A percentile compares a stretch with the other conserved stretches of the same genome.
Evolutionary conservation across 37 sponge, comb jelly and placozoan genomes (phyloP).

Genomic region (Oscarella lobularis): DNA sequence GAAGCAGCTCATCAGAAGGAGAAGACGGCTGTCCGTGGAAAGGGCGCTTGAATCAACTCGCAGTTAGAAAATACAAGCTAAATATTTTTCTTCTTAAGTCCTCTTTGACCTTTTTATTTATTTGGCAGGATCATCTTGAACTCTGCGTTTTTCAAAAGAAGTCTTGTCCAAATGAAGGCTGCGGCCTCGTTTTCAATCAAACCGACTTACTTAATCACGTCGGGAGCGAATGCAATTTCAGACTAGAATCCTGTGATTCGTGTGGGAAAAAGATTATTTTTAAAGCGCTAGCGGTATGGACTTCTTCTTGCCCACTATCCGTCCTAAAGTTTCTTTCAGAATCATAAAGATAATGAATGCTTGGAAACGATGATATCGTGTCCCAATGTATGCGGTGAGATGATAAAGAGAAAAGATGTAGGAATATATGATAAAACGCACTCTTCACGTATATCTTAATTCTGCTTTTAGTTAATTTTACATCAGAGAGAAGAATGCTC

Average conservation of each 20-base stretch:
- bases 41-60: constrained; percentile 20
- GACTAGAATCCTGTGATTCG: constrained; percentile 18
- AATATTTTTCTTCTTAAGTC: neutral
- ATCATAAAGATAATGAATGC: neutral
- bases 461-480: no score
- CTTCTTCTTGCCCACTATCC: no score
- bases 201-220: constrained; percentile 20
- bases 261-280: constrained; percentile 8
- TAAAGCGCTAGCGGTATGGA: constrained; percentile 25
- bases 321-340: neutral
- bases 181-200: constrained; percentile 8
- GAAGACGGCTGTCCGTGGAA: constrained; percentile 41
- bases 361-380: neutral
- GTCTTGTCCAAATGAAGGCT: constrained; percentile 26
- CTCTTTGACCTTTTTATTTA: no score
- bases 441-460: neutral
- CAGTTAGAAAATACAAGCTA: constrained; percentile 14
- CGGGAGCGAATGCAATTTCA: constrained; percentile 21
- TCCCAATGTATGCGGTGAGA: neutral
- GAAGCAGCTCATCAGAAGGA: no score
- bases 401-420: neutral
- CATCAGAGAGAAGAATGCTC: no score
- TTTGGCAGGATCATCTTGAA: constrained; percentile 25
- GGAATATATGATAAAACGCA: neutral
- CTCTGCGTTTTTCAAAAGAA: constrained; percentile 17